These are phyloP conservation scores for Mellilla xanthometata DNA, from an alignment of 2,888 invertebrate genomes.

Conservation along the genomic window DNA sequence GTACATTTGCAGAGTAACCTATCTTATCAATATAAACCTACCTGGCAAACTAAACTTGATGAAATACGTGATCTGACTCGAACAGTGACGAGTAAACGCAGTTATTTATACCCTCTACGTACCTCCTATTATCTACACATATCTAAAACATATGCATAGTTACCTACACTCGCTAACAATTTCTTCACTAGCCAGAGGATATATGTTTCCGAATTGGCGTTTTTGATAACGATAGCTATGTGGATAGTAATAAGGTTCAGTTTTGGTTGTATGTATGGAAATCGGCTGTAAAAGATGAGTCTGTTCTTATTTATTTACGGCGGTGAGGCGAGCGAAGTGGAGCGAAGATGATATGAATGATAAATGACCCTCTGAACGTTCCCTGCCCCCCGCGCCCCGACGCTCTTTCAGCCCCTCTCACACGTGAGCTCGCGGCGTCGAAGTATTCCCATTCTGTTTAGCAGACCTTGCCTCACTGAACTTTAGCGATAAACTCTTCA, in stretches of 20 bases:
- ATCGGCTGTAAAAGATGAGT: conserved; percentile 80
- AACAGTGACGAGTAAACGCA: conserved; percentile 33
- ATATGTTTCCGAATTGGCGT: conserved; percentile 29
- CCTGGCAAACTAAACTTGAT: conserved; percentile 36
- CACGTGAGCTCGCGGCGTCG: conserved; percentile 79
- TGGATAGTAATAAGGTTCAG: conserved; percentile 27
- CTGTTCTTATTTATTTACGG: conserved; percentile 83
- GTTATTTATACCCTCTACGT: conserved; percentile 40
- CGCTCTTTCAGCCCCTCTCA: conserved; percentile 61
- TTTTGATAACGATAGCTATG: conserved; percentile 36
- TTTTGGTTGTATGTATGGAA: conserved; percentile 27
- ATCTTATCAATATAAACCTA: no score
- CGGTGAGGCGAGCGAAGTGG: conserved; percentile 83
- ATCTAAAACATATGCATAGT: conserved; percentile 75
- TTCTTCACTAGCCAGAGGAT: conserved; percentile 35
- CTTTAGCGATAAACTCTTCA: conserved; percentile 59
- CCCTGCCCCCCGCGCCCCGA: conserved; percentile 42
- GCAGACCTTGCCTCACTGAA: conserved; percentile 62
- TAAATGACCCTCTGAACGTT: conserved; percentile 78
- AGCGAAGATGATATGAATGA: conserved; percentile 84
- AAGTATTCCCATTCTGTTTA: conserved; percentile 64
- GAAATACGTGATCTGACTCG: conserved; percentile 55
- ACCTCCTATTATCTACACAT: conserved; percentile 60
- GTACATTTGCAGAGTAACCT: neutral
- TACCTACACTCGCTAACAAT: conserved; percentile 64